Evolutionary conservation across 1,140 invertebrate species (phyloP), one percentile per base, ranked within the genome.

Genomic region (Drosophila grimshawi): DNA sequence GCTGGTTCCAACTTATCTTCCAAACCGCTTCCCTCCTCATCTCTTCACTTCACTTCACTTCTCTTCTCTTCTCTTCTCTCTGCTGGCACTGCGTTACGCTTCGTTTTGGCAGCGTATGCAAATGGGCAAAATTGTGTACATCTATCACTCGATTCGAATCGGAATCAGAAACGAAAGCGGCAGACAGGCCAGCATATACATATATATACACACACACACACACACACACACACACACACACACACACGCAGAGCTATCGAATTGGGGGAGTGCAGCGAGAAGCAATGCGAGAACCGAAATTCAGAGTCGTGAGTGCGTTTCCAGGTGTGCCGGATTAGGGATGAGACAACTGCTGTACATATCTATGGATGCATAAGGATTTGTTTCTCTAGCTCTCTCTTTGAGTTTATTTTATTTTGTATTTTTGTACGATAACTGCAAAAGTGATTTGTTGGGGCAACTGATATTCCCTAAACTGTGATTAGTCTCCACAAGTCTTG

Each of bases 1-100:
- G 77, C 85, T 89, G 85, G 85, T 88, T 88, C 81, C 80, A 88
- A 88, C 85, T 88, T 89, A 88, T 88, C 85, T 83, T 86, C 59
- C 41, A 39, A 32, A 43, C 63, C 43, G 11, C 10, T 0, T 11
- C 10, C 8, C 19, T 29, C 43, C 4, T 5, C 33, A 11, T 39
- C 8, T 19, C 51, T 5, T 7, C 51, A 45, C 71, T 19, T 56
- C 32, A 49, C 45, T 66, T 46, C 30, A 45, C 71, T 19, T 56
- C 32, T 55, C 45, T 66, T 46, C 30, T 41, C 35, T 27, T 4
- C 4, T 57, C 19, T 10, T 41, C 5, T n/a, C 39, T 39, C 39
- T 29, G 5, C 61, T 8, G 6, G 51, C 43, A 19, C 43, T 81
- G 60, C 74, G 76, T 76, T 71, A 51, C 78, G 78, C 60, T 73